phyloP scores from a whole-genome alignment of 2,797 vertebrate genomes.

The Streptopelia turtur region DNA sequence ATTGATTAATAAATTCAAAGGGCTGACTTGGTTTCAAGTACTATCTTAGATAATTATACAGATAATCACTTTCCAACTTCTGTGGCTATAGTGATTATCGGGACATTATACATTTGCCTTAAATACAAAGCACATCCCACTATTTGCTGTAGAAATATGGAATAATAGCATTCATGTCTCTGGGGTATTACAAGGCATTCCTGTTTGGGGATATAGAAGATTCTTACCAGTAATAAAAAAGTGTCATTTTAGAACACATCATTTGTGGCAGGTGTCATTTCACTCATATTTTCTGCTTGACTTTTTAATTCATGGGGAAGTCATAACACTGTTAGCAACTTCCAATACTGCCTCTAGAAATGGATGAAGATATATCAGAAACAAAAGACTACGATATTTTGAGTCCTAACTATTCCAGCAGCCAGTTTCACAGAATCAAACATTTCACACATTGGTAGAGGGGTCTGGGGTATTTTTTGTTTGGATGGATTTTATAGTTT shows the following conservation, averaged over 20 bases:
- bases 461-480: rapidly evolving
- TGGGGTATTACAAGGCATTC: neutral
- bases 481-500: neutral
- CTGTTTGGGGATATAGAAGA: neutral
- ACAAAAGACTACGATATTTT: neutral
- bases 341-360: neutral
- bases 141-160: neutral
- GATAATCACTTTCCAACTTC: neutral
- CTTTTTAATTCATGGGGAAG: neutral
- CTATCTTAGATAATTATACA: neutral
- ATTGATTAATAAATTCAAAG: conserved; percentile 27
- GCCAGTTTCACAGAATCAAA: neutral
- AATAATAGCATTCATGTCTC: neutral
- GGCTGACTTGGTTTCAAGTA: neutral
- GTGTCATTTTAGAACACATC: neutral
- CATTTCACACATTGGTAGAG: neutral
- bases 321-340: neutral
- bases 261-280: neutral
- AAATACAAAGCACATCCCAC: neutral
- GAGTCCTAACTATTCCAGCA: neutral
- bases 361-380: neutral
- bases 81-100: neutral
- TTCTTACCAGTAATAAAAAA: neutral
- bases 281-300: neutral
- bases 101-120: neutral